These are phyloP conservation scores for Drosophila asahinai DNA, from an alignment of 1,140 invertebrate genomes.

Conservation along the genomic window DNA sequence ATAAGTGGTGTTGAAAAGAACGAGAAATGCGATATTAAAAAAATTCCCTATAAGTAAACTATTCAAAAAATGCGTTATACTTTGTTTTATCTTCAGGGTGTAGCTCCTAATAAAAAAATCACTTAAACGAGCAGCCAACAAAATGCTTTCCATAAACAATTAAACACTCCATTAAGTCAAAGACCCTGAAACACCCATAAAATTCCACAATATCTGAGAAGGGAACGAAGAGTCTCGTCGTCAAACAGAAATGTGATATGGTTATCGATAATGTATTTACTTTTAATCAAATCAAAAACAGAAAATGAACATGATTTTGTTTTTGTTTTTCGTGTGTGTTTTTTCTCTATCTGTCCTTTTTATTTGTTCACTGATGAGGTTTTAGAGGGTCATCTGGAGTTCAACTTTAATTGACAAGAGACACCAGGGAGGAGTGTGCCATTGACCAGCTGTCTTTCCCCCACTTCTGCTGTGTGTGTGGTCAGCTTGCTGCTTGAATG, in stretches of 20 bases:
- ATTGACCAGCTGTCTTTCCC: constrained; percentile 39
- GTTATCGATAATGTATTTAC: constrained; percentile 66
- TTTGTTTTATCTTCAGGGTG: neutral
- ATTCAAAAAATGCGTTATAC: neutral
- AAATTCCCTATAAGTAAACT: neutral
- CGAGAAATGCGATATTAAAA: neutral
- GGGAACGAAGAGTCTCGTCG: constrained; percentile 9
- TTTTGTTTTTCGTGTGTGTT: neutral
- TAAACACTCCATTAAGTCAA: constrained; percentile 32
- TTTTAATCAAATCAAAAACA: constrained; percentile 67
- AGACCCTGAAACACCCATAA: constrained; percentile 25
- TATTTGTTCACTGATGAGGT: constrained; percentile 31
- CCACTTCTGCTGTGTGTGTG: constrained; percentile 39
- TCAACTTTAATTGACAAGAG: constrained; percentile 43
- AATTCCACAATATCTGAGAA: constrained; percentile 1
- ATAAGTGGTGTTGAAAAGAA: neutral
- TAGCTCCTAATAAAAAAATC: constrained; percentile 10
- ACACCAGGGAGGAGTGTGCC: constrained; percentile 43
- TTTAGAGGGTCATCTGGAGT: constrained; percentile 51
- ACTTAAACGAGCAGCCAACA: constrained; percentile 32
- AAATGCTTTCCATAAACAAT: constrained; percentile 53
- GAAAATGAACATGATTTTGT: constrained; percentile 48
- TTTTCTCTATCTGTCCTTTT: constrained; percentile 1
- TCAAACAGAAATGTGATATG: constrained; percentile 53
- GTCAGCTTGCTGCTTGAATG: constrained; percentile 45